A percentile compares a stretch with the other conserved stretches of the same genome.
phyloP scores from a whole-genome alignment of 2,888 invertebrate genomes.

The Watsonalla cultraria region DNA sequence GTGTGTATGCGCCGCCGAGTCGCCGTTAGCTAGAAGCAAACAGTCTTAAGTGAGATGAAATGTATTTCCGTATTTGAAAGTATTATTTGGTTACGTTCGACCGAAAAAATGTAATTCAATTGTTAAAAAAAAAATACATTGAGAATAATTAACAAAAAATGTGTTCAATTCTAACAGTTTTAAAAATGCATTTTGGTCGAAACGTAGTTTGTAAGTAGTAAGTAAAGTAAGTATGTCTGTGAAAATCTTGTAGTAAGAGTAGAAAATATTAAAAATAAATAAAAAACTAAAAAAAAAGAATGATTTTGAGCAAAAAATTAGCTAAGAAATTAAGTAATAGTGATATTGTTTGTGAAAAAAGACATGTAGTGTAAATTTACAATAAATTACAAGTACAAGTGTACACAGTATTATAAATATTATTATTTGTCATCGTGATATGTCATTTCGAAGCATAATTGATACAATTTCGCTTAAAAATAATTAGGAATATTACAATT shows the following conservation, averaged over 20 bases:
- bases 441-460: conserved; percentile 61
- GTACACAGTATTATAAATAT: conserved; percentile 14
- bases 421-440: conserved; percentile 73
- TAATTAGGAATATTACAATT: conserved; percentile 4
- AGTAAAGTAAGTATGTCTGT: conserved; percentile 12
- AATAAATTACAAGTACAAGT: conserved; percentile 10
- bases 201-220: conserved; percentile 12
- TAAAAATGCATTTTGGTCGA: background rate
- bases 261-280: conserved; percentile 17
- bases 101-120: conserved; percentile 7
- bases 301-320: conserved; percentile 30
- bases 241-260: conserved; percentile 17
- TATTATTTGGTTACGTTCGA: background rate
- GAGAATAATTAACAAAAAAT: too few relatives aligned
- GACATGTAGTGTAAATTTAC: conserved; percentile 30
- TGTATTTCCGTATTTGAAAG: conserved; percentile 26
- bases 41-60: conserved; percentile 62
- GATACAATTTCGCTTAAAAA: conserved; percentile 34
- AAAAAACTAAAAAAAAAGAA: conserved; percentile 17
- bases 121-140: too few relatives aligned
- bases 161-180: too few relatives aligned
- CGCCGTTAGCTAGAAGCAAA: conserved; percentile 77
- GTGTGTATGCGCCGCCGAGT: conserved; percentile 64
- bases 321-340: conserved; percentile 9
- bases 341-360: conserved; percentile 25